A percentile compares a stretch with the other conserved stretches of the same genome.
These are phyloP conservation scores for Sturnus vulgaris DNA, from an alignment of 2,113 vertebrate genomes.

Conservation along the genomic window DNA sequence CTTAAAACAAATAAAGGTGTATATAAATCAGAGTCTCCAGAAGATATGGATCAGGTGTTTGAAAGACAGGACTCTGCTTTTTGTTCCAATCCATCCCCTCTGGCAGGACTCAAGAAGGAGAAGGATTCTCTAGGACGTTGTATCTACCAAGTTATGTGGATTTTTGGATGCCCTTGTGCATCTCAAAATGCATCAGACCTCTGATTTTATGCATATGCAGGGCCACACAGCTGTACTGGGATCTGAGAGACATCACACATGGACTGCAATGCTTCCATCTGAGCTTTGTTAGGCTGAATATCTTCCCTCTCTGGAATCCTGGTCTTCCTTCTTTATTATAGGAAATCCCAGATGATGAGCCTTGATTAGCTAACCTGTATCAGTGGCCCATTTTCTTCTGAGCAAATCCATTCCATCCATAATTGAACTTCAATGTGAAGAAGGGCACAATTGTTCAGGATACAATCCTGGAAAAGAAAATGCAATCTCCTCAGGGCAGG, in stretches of 20 bases:
- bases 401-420: neutral
- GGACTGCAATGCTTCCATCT: neutral
- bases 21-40: neutral
- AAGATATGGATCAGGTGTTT: neutral
- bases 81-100: neutral
- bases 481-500: neutral
- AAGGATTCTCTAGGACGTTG: neutral
- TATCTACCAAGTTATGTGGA: neutral
- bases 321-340: neutral
- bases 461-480: neutral
- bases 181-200: neutral
- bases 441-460: neutral
- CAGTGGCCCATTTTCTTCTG: neutral
- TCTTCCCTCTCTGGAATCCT: neutral
- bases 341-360: neutral
- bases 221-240: neutral
- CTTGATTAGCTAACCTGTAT: neutral
- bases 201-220: neutral
- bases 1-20: neutral
- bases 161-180: neutral
- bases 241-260: neutral
- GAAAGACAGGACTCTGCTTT: neutral
- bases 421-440: neutral
- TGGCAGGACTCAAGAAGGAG: neutral
- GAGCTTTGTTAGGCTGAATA: neutral